These are phyloP conservation scores for Apamea epomidion DNA, from an alignment of 2,888 invertebrate genomes.

Conservation along the genomic window DNA sequence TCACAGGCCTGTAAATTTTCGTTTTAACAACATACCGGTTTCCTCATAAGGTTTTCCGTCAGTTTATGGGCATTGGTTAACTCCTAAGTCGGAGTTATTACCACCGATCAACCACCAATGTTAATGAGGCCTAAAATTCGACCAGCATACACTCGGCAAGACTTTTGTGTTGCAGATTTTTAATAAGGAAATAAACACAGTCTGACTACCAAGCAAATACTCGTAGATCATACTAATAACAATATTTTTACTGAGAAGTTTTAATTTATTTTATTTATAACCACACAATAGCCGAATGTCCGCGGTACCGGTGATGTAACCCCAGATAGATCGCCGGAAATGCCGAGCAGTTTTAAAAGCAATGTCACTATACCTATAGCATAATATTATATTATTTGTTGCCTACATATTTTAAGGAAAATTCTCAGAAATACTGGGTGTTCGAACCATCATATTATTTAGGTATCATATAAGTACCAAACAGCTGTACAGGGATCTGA, in stretches of 20 bases:
- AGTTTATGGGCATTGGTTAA: not conserved
- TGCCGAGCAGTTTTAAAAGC: constrained; percentile 41
- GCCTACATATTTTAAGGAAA: constrained; percentile 30
- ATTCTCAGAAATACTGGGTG: constrained; percentile 18
- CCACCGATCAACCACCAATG: not conserved
- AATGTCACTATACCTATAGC: constrained; percentile 40
- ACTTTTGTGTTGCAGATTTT: not conserved
- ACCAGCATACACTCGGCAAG: not conserved
- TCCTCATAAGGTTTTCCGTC: not conserved
- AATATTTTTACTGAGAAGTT: constrained; percentile 23
- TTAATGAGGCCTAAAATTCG: not conserved
- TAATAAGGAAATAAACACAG: not conserved
- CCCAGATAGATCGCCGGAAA: constrained; percentile 55
- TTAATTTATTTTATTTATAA: constrained; percentile 27
- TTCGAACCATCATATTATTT: not conserved
- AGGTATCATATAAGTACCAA: not conserved
- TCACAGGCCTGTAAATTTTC: too few species aligned
- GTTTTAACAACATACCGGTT: not conserved
- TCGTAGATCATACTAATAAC: not conserved
- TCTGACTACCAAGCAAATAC: not conserved
- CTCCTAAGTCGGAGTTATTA: not conserved
- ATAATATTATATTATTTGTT: not conserved
- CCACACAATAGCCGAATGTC: constrained; percentile 30
- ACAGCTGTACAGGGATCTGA: not conserved
- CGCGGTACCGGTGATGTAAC: constrained; percentile 41